These are phyloP conservation scores for Zaprionus tsacasi DNA, from an alignment of 1,140 invertebrate species.

Conservation along the genomic window DNA sequence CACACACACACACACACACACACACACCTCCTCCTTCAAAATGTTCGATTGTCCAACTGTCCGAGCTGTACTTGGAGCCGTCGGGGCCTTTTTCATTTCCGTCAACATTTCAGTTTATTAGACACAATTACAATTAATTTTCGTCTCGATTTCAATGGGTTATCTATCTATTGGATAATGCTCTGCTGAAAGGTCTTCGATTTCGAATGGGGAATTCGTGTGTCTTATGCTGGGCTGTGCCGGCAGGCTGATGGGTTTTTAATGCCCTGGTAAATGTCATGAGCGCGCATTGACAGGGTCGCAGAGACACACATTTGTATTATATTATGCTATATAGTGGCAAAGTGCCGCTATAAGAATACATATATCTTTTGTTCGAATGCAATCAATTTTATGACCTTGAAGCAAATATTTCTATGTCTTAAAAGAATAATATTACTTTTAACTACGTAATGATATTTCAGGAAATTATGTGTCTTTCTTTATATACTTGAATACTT, in stretches of 20 bases:
- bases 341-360: neutral
- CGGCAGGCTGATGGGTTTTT: conserved; percentile 62
- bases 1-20: conserved; percentile 7
- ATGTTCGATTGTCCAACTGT: neutral
- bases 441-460: too few relatives aligned
- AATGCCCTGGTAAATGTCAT: conserved; percentile 70
- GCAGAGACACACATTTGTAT: conserved; percentile 6
- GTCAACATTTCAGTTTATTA: conserved; percentile 78
- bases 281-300: conserved; percentile 64
- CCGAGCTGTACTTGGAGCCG: conserved; percentile 3
- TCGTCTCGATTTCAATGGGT: conserved; percentile 60
- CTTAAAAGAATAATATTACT: neutral
- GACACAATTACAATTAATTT: conserved; percentile 77
- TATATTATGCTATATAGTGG: neutral
- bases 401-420: neutral
- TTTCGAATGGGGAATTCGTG: conserved; percentile 57
- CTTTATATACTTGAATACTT: neutral
- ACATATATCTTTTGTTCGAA: neutral
- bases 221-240: neutral
- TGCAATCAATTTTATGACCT: neutral
- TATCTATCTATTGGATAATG: conserved; percentile 21
- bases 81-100: conserved; percentile 55
- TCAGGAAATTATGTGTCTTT: too few relatives aligned
- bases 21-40: neutral
- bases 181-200: conserved; percentile 58